A percentile compares a stretch with the other conserved stretches of the same genome.
phyloP scores from a whole-genome alignment of 1,140 invertebrate species.

The Brachionus angularis region DNA sequence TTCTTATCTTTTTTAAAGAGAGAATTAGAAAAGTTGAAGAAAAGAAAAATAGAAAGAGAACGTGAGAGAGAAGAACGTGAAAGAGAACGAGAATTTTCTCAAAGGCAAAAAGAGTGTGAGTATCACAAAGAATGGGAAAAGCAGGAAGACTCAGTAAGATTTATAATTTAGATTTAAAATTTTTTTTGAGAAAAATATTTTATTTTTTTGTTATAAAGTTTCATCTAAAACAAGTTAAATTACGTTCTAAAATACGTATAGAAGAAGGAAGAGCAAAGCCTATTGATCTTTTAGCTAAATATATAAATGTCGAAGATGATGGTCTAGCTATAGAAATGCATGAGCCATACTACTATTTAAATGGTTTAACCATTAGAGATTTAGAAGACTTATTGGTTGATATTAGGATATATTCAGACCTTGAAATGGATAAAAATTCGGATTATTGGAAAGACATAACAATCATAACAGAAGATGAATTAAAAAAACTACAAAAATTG shows the following conservation, averaged over 20 bases:
- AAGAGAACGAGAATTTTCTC: constrained; percentile 71
- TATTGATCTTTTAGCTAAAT: constrained; percentile 93
- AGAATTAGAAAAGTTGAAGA: constrained; percentile 73
- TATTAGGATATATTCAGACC: constrained; percentile 71
- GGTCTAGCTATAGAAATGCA: constrained; percentile 82
- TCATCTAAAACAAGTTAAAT: constrained; percentile 61
- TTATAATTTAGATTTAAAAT: constrained; percentile 46
- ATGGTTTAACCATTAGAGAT: constrained; percentile 82
- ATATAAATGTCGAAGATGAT: constrained; percentile 84
- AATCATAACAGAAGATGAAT: constrained; percentile 89
- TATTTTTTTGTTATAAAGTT: constrained; percentile 50
- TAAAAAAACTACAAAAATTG: constrained; percentile 74
- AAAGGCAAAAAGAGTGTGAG: constrained; percentile 85
- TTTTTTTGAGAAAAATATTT: constrained; percentile 44
- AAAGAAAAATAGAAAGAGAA: constrained; percentile 80
- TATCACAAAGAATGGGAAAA: constrained; percentile 89
- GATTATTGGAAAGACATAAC: constrained; percentile 96
- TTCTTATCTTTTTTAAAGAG: constrained; percentile 46
- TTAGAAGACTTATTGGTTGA: constrained; percentile 95
- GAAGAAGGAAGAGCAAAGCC: constrained; percentile 93
- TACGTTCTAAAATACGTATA: constrained; percentile 87
- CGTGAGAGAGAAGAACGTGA: constrained; percentile 80
- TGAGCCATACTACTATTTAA: constrained; percentile 91
- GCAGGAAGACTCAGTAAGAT: constrained; percentile 74
- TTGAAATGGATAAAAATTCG: constrained; percentile 72